Evolutionary conservation across 2,888 invertebrate genomes (phyloP), one percentile per base, ranked within the genome.

Genomic region (Scaptomyza flava): DNA sequence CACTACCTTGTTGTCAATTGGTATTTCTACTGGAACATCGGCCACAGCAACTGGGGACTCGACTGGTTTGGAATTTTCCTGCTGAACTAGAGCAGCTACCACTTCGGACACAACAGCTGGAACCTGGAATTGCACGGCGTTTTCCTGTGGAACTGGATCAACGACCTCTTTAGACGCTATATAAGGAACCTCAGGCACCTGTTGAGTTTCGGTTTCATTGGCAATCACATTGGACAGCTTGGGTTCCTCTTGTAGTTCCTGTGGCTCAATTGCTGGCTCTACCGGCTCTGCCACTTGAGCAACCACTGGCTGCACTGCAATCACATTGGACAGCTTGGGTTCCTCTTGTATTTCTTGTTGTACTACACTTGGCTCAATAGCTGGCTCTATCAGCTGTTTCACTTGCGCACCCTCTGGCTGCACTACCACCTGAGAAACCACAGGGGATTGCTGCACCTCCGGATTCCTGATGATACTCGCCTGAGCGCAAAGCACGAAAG

Each of bases 391-490:
- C 11, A n/a, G 7, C 14, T 27, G 11, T 6, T 9, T 11, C n/a
- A 59, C 54, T 38, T 48, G 43, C 43, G 30, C n/a, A 2, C 38
- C 20, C 45, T 14, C 23, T 0, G 46, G 3, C 12, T 12, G 38
- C 14, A 1, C 23, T 48, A 2, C 57, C 2, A n/a, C 23, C 3
- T 43, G 23, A 0, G 50, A 23, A 2, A n/a, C 30, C 11, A 34
- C 27, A 46, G 7, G 2, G 9, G 11, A 30, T n/a, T 9, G 41
- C 12, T 33, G 14, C 33, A 11, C 14, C 38, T 42, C 60, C 2
- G 48, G 38, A 12, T 31, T 33, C 2, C 47, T 43, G 5, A 82
- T 57, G 20, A 52, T 63, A 41, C 64, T 69, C 1, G 71, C 86
- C 46, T 73, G 73, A 3, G 52, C 52, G n/a, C n/a, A 38, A 8